A percentile compares a stretch with the other conserved stretches of the same genome.
Evolutionary conservation across 2,113 vertebrate genomes (phyloP).

Genomic region (Theropithecus gelada): DNA sequence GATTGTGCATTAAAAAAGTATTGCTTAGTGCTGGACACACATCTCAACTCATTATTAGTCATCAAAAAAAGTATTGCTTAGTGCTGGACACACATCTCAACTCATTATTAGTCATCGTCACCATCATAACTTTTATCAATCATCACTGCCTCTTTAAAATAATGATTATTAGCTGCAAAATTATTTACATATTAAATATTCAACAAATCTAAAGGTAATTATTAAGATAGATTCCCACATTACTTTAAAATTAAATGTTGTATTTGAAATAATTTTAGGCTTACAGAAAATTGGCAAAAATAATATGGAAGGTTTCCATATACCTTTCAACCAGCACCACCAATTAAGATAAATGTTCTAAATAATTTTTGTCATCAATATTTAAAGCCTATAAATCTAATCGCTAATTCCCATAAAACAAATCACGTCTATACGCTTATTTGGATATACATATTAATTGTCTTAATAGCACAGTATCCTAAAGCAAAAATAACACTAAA

Average conservation of each 20-base stretch:
- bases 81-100: too few relatives aligned
- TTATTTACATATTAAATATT: not conserved
- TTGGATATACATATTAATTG: conserved; percentile 26
- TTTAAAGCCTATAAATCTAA: not conserved
- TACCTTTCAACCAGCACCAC: not conserved
- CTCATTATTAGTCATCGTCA: not conserved
- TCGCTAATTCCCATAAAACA: not conserved
- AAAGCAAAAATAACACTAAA: conserved; percentile 21
- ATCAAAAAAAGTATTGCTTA: not conserved
- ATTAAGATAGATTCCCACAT: not conserved
- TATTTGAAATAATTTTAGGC: not conserved
- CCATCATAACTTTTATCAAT: not conserved
- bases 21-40: not conserved
- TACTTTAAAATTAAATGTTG: not conserved
- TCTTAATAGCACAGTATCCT: conserved; percentile 3
- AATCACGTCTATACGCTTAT: conserved; percentile 35
- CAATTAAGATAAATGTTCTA: not conserved
- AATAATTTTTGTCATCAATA: not conserved
- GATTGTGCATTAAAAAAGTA: not conserved
- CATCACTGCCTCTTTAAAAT: not conserved
- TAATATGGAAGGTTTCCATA: not conserved
- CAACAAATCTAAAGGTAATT: not conserved
- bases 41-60: not conserved
- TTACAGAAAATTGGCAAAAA: not conserved
- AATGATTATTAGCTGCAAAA: not conserved